Conservation (phyloP, 2,113 vertebrate species). For the Rhinolophus ferrumequinum region DNA sequence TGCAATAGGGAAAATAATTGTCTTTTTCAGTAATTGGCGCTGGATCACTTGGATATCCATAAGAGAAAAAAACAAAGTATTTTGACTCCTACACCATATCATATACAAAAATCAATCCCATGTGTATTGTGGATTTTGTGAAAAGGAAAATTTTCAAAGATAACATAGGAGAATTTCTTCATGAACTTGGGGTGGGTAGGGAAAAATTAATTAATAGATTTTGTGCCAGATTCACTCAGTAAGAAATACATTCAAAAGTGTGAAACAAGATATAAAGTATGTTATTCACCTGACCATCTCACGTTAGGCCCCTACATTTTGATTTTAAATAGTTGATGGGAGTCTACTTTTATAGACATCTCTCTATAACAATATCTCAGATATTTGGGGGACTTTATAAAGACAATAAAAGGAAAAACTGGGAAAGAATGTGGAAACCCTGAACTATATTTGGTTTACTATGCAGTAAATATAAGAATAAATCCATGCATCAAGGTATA, state of each 20-base stretch:
- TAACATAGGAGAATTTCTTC: background rate
- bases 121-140: background rate
- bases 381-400: constrained; percentile 10
- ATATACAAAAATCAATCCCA: background rate
- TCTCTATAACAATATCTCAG: constrained; percentile 47
- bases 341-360: background rate
- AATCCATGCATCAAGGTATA: constrained; percentile 9
- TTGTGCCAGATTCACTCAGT: background rate
- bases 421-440: background rate
- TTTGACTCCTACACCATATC: background rate
- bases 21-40: constrained; percentile 10
- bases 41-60: background rate
- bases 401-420: constrained; percentile 36
- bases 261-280: background rate
- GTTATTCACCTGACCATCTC: background rate
- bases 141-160: constrained; percentile 36
- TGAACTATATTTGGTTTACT: constrained; percentile 25
- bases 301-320: background rate
- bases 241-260: constrained; percentile 5
- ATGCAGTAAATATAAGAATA: constrained; percentile 28
- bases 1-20: background rate
- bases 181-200: background rate
- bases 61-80: background rate
- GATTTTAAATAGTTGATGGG: constrained; percentile 38
- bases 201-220: constrained; percentile 23